Evolutionary conservation across 2,113 vertebrate genomes (phyloP).

Genomic region (Muntiacus muntjak): DNA sequence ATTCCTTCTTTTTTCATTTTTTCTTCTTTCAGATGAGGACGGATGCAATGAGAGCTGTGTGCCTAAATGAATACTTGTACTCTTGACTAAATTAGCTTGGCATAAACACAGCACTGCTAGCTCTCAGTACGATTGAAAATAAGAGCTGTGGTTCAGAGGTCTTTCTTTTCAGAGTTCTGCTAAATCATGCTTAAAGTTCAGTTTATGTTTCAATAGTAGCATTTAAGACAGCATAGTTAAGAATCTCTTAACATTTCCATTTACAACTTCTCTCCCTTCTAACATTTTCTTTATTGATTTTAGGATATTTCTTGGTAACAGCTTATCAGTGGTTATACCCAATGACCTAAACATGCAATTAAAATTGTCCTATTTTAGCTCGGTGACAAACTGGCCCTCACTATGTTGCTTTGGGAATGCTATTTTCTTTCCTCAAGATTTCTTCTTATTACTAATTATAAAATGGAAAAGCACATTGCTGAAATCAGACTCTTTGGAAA

Average conservation of each 20-base stretch:
- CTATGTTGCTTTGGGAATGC: slow-evolving; percentile 12
- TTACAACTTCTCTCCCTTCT: slow-evolving; percentile 75
- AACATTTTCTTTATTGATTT: slow-evolving; percentile 81
- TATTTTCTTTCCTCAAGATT: slow-evolving; percentile 40
- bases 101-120: slow-evolving; percentile 27
- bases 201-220: slow-evolving; percentile 58
- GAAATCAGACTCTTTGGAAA: slow-evolving; percentile 52
- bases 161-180: slow-evolving; percentile 58
- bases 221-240: slow-evolving; percentile 66
- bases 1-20: neutral
- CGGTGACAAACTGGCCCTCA: slow-evolving; percentile 65
- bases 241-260: slow-evolving; percentile 78
- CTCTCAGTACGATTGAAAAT: slow-evolving; percentile 52
- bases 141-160: slow-evolving; percentile 47
- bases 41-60: slow-evolving; percentile 39
- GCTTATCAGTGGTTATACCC: slow-evolving; percentile 53
- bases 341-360: slow-evolving; percentile 74
- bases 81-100: slow-evolving; percentile 61
- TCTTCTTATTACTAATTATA: slow-evolving; percentile 49
- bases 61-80: slow-evolving; percentile 61
- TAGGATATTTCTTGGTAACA: slow-evolving; percentile 68
- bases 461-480: slow-evolving; percentile 4
- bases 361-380: slow-evolving; percentile 65
- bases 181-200: slow-evolving; percentile 66
- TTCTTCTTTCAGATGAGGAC: slow-evolving; percentile 33